Base-by-base conservation (phyloP, 2,113 vertebrate genomes). In the Neotragus moschatus region DNA sequence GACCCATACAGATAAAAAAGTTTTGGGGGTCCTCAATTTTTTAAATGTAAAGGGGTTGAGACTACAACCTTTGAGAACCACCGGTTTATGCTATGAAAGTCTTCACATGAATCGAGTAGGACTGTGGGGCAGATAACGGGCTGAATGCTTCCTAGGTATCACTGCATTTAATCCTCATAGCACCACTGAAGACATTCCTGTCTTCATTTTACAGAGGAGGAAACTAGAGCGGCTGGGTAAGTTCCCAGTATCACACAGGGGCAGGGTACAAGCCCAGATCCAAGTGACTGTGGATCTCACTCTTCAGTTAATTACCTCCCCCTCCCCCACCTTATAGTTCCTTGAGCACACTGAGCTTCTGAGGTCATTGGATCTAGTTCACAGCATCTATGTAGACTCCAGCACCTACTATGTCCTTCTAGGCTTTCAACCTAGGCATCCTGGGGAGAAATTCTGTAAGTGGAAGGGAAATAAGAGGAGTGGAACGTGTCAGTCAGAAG, bases 381-480 rank as follows among this genome's bases (percentile, higher is more conserved):
- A 53, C 12, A n/a, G 51, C 7, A 2, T 58, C 66, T 30, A 6
- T 1, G 7, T 12, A 17, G 73, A 61, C 61, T 45, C 16, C 6
- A 30, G 21, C 28, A 88, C 10, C 19, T 70, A 39, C 26, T 51
- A 53, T 2, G 23, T 58, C 43, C 47, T 36, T 36, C 43, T 75
- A 85, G 60, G 49, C 53, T 43, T 28, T 87, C 6, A 5, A 53
- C 58, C 66, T n/a, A 58, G 79, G 63, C 25, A 77, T 19, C 43
- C n/a, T 7, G 28, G 33, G 73, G 12, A 36, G 39, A 85, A 15
- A 33, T 2, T 87, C 47, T 49, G 23, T 30, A 91, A 75, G 47
- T n/a, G 39, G 36, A 79, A 70, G 58, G 17, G 25, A 86, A 85
- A 92, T 63, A 36, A 70, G 61, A 92, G 19, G 56, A 82, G 51